Evolutionary conservation across 2,113 vertebrate genomes (phyloP).

Genomic region (Chlorodrepanis virens): DNA sequence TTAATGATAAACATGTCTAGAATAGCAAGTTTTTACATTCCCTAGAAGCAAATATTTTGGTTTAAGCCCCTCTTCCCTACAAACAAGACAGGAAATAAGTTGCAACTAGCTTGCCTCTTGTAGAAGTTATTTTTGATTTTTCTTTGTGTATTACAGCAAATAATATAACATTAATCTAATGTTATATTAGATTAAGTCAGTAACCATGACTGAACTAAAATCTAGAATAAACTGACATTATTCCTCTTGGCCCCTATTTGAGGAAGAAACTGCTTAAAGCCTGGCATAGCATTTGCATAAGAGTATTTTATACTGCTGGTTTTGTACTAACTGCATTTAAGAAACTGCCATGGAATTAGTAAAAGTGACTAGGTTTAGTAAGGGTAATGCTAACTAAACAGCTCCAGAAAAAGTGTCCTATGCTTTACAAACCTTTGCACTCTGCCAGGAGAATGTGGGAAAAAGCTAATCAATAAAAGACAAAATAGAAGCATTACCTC

Average conservation of each 20-base stretch:
- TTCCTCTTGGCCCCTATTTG: neutral
- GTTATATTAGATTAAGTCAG: neutral
- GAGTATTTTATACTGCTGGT: neutral
- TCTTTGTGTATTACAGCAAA: neutral
- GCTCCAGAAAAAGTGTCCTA: conserved; percentile 16
- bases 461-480: conserved; percentile 62
- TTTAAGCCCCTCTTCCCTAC: neutral
- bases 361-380: conserved; percentile 44
- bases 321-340: conserved; percentile 4
- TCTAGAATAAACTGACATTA: neutral
- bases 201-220: neutral
- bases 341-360: conserved; percentile 8
- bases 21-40: neutral
- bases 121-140: neutral
- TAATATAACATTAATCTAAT: neutral
- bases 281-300: neutral
- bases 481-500: conserved; percentile 64
- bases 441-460: conserved; percentile 50
- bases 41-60: conserved; percentile 7
- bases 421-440: conserved; percentile 48
- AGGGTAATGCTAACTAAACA: conserved; percentile 37
- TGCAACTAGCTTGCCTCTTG: neutral
- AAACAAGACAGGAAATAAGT: neutral
- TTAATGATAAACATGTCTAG: neutral
- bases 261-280: neutral